Base-by-base conservation (phyloP, 2,113 vertebrate species). In the Nestor notabilis region DNA sequence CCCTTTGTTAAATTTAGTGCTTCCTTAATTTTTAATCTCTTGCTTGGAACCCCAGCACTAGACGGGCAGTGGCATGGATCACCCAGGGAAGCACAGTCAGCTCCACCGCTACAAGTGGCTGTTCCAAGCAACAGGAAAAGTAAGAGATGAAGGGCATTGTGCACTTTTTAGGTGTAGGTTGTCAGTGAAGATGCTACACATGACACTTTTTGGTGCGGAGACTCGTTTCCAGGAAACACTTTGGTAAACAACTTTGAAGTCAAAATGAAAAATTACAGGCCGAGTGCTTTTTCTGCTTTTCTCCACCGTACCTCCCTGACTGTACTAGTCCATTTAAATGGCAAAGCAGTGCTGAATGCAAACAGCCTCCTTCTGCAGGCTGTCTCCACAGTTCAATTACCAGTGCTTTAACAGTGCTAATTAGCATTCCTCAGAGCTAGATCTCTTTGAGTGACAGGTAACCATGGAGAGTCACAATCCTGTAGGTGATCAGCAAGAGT, bases 391-490 rank as follows among this genome's bases (percentile, higher is more conserved):
- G 97, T 94, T 97, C 98, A 98, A 97, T 98, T 95, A 97, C 7
- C 83, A 33, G 91, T 71, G 95, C 95, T 94, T 97, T 97, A 96
- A 91, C 89, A 14, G 74, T 95, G 96, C 97, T 98, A 98, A 98
- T 98, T 98, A 98, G 97, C 98, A 98, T 98, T 98, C 97, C 96
- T 97, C 92, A 66, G 96, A 97, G 97, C 96, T 61, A 86, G 97
- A 96, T 97, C 90, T 93, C 97, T 98, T 97, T 97, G 97, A 98
- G 96, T 98, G 98, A 97, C 98, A 97, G 96, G 98, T 98, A 98
- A 98, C 98, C 98, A 98, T 98, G 98, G 98, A 98, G 98, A 98
- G 97, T 60, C 98, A 94, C 97, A 95, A 96, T 97, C 96, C 96
- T 96, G 96, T 90, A 97, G 97, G 96, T 97, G 96, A 97, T 97